Evolutionary conservation across 35 echinoderm and acorn worm species (phyloP).

Genomic region (Eucidaris tribuloides): DNA sequence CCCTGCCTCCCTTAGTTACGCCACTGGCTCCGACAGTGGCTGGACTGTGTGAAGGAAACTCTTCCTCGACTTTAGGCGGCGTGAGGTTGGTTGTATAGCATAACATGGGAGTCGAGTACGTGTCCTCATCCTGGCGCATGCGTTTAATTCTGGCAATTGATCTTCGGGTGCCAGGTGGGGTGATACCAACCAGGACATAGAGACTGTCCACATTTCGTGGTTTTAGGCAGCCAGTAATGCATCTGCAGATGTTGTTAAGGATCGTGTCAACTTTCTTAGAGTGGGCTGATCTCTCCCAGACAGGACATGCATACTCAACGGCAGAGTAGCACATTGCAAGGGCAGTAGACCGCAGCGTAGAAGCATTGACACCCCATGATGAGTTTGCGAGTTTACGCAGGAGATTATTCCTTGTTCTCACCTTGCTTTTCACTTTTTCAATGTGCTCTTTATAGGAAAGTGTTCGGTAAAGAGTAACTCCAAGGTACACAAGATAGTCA

Average conservation of each 20-base stretch:
- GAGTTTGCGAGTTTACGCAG: constrained; percentile 8
- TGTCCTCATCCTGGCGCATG: not conserved
- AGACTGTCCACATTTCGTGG: not conserved
- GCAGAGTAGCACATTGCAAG: constrained; percentile 4
- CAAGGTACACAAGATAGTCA: constrained; percentile 32
- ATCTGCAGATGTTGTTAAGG: not conserved
- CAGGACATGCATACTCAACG: not conserved
- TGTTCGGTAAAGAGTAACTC: constrained; percentile 11
- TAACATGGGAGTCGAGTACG: not conserved
- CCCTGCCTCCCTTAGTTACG: not conserved
- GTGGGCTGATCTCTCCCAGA: constrained; percentile 13
- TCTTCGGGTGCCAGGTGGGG: not conserved
- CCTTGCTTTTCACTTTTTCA: constrained; percentile 19
- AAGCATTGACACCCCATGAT: not conserved
- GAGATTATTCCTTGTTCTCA: constrained; percentile 12
- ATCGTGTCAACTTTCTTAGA: constrained; percentile 1
- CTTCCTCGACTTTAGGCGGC: constrained; percentile 11
- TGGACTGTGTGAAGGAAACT: constrained; percentile 19
- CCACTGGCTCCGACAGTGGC: not conserved
- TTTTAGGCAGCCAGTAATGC: constrained; percentile 17
- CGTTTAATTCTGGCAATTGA: not conserved
- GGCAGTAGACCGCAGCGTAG: not conserved
- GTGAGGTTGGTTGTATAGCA: not conserved
- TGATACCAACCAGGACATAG: not conserved
- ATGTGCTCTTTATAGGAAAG: constrained; percentile 29